Evolutionary conservation across 2,888 invertebrate genomes (phyloP), one percentile per base, ranked within the genome.

Genomic region (Agapostemon virescens): DNA sequence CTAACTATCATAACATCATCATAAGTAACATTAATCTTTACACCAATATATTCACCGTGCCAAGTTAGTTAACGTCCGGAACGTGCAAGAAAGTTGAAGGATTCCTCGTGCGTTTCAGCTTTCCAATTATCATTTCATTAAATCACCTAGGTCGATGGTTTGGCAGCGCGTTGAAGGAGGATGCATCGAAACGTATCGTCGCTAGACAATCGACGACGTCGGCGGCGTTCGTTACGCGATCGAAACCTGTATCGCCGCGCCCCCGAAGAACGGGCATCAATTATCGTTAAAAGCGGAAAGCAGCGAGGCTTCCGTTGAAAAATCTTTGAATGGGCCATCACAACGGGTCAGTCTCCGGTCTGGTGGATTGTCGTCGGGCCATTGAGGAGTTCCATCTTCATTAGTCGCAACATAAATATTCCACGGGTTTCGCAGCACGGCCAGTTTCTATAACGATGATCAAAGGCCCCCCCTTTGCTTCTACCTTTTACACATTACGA

Each of bases 371-470:
- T 49, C 33, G 45, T 68, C 49, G 20, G 33, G 15, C 30, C 33
- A 33, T 33, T 23, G n/a, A n/a, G 49, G 33, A n/a, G 36, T 52
- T 49, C 45, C 49, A 33, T 45, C 68, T 68, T 49, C 45, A 49
- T 45, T 33, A 33, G 36, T 36, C n/a, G n/a, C 20, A 52, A 49
- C 49, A 33, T 49, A 49, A 68, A 30, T 68, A n/a, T 68, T 49
- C 33, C 33, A 49, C 45, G 33, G 20, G 33, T 49, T n/a, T 49
- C 49, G 68, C n/a, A 15, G 52, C 69, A 69, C 49, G n/a, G 49
- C 20, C 17, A 30, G 52, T 38, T 69, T 69, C 69, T 55, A 52
- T 38, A 69, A 69, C 69, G 69, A 69, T 69, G 69, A 69, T 69
- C 69, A 69, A 69, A 26, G 63, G n/a, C 38, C 38, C 69, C 69